Base-by-base conservation (phyloP, 1,140 invertebrate genomes). In the Euschistus heros region DNA sequence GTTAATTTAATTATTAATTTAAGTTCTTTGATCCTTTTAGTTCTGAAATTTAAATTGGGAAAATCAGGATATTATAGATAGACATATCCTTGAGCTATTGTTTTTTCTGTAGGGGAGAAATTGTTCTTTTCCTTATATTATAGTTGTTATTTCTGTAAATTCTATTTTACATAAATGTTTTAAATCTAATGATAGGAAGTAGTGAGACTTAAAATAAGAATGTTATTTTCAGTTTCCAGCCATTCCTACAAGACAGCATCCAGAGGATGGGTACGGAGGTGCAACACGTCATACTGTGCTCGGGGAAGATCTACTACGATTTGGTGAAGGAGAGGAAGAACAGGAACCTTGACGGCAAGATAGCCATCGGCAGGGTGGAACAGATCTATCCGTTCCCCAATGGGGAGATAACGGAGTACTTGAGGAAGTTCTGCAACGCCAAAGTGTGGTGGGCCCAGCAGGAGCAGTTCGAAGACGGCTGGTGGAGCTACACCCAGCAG, bases 381-480 rank as follows among this genome's bases (percentile, higher is more conserved):
- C 92, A 94, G 76, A 74, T 91, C 37, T 79, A 76, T 59, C 92
- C 92, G 1, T 95, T 95, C 78, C 92, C 91, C 0, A 92, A 88
- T 75, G 88, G 93, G 73, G 67, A 88, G 26, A 74, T 91, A 1
- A 79, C 81, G 66, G 70, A 79, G 52, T 87, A 92, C 75, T 76
- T 84, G 30, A 76, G 80, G 50, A 87, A 84, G 70, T 94, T 91
- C 75, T 79, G 83, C 0, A 81, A 83, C 62, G 86, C 88, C 0
- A 80, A 83, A 69, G 73, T 93, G 18, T 74, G 76, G 55, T 95
- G 87, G 86, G 79, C 81, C 46, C 92, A 95, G 76, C 92, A 95
- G 75, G 91, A 94, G 74, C 90, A 91, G 72, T 91, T 87, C 74
- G 93, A 94, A 75, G 84, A 85, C 74, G 89, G 89, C 0, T 79